Evolutionary conservation across 35 echinoderm and acorn worm genomes (phyloP), one percentile per base, ranked within the genome.

Genomic region (Apostichopus japonicus): DNA sequence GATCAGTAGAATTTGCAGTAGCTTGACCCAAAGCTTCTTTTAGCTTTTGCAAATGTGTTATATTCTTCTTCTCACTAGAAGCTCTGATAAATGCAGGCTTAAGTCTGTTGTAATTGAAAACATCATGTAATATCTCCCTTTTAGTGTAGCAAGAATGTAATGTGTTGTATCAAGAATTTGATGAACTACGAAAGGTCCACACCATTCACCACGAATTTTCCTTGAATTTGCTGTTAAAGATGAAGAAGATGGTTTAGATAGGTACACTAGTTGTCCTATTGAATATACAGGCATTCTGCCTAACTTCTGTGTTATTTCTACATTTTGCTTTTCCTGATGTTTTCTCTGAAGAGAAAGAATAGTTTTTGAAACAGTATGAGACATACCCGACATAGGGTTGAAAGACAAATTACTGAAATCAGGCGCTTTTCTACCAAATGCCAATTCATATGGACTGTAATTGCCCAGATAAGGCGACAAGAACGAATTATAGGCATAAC

Each of bases 11-110:
- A 33, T 33, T 2, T 33, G 27, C 27, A 33, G 27, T 33, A 33
- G 27, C 27, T 33, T 33, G 1, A 33, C 27, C 27, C 27, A 80
- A 80, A 5, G 25, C 78, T 80, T 80, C 21, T 4, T 86, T 86
- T 54, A 86, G 17, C 58, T 14, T 63, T 55, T 86, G 44, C 58
- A 86, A 15, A 52, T 10, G 10, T 23, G 77, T 79, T 4, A 79
- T 22, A 86, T 86, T 86, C 8, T 86, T 14, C 23, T 86, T 86
- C 53, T 86, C 51, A 86, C 23, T 58, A 56, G 13, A 59, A 53
- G 80, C 84, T 77, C 54, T 53, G 19, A 93, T 87, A 79, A 93
- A 93, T 14, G 22, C 21, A 25, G 92, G 92, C 77, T 84, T 93
- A 5, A 93, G 67, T 77, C 92, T 76, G 24, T 93, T 88, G 75